Evolutionary conservation across 23 tunicate species (phyloP).

Genomic region (Oikopleura albicans): DNA sequence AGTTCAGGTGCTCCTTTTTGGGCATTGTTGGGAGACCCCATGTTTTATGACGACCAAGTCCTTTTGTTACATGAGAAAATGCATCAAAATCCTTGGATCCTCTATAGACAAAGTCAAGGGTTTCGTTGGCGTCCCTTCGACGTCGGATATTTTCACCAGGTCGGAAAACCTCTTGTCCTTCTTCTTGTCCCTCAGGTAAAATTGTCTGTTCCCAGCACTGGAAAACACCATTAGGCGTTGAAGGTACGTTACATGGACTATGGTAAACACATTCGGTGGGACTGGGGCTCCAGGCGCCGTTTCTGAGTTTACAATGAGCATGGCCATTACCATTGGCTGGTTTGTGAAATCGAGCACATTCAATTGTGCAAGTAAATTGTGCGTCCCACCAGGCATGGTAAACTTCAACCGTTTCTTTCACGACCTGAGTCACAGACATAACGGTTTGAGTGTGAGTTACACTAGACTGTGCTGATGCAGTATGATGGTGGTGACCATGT

Average conservation of each 20-base stretch:
- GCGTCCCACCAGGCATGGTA: conserved; percentile 14
- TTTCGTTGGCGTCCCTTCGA: background rate
- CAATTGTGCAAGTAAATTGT: background rate
- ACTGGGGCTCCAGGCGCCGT: background rate
- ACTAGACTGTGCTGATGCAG: background rate
- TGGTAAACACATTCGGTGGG: conserved; percentile 2
- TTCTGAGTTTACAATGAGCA: background rate
- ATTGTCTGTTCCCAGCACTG: conserved; percentile 16
- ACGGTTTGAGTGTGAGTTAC: background rate
- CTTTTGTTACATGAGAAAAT: background rate
- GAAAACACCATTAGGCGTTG: background rate
- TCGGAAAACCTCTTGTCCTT: background rate
- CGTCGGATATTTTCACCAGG: background rate
- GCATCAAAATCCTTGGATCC: background rate
- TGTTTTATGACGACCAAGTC: background rate
- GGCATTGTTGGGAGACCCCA: background rate
- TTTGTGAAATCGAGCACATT: background rate
- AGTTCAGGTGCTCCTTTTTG: background rate
- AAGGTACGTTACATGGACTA: background rate
- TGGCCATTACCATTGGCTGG: background rate
- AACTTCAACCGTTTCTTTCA: background rate
- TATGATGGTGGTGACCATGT: no score
- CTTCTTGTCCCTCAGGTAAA: background rate
- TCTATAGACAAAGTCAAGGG: background rate
- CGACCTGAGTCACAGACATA: background rate